Evolutionary conservation across 2,113 vertebrate species (phyloP).

Genomic region (Halichoeres trimaculatus): DNA sequence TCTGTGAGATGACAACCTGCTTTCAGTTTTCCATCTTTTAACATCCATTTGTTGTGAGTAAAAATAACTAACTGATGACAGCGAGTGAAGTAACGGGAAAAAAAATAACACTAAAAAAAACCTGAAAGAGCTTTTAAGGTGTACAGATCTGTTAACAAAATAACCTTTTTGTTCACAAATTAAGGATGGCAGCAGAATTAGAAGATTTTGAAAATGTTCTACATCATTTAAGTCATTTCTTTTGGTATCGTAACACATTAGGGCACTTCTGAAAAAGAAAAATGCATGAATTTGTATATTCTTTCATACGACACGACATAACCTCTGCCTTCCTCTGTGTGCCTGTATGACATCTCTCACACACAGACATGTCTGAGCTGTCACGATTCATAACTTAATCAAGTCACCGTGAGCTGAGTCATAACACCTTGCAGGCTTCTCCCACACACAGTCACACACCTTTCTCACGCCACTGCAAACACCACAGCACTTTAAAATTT

Average conservation of each 20-base stretch:
- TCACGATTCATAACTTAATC: conserved; percentile 47
- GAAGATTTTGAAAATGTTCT: neutral
- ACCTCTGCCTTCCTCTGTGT: neutral
- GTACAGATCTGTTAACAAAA: too few species aligned
- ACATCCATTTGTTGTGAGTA: too few species aligned
- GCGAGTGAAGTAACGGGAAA: too few species aligned
- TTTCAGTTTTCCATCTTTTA: too few species aligned
- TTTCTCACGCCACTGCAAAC: conserved; percentile 22
- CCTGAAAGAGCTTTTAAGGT: too few species aligned
- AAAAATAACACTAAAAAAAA: too few species aligned
- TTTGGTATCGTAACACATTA: too few species aligned
- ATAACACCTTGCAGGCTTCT: conserved; percentile 46
- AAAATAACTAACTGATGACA: too few species aligned
- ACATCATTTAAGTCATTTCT: neutral
- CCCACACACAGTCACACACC: conserved; percentile 40
- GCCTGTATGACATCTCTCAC: conserved; percentile 7
- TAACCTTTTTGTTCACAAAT: neutral
- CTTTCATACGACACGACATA: neutral
- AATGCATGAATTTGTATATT: conserved; percentile 6
- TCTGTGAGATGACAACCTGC: too few species aligned
- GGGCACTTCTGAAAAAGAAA: neutral
- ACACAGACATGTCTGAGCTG: conserved; percentile 14
- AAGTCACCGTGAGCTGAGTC: conserved; percentile 49
- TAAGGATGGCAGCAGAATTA: neutral
- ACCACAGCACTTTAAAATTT: neutral